phyloP scores from a whole-genome alignment of 2,113 vertebrate genomes.

The Sigmodon hispidus region DNA sequence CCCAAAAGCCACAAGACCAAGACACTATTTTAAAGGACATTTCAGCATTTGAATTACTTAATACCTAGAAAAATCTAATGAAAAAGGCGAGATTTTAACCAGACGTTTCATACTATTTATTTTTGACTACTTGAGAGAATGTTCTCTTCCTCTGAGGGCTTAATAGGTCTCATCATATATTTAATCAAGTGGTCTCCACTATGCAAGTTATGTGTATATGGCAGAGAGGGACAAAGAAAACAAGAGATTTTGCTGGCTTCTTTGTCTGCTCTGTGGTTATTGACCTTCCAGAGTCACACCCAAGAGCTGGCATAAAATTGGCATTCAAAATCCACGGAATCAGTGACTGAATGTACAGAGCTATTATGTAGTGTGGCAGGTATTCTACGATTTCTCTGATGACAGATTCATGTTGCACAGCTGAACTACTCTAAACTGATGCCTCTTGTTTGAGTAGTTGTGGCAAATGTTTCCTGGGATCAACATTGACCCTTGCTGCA shows the following conservation, averaged over 20 bases:
- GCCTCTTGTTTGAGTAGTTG: neutral
- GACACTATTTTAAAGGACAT: constrained; percentile 18
- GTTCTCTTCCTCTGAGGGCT: neutral
- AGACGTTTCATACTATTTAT: neutral
- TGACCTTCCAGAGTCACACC: neutral
- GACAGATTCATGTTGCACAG: neutral
- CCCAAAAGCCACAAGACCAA: neutral
- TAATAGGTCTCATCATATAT: neutral
- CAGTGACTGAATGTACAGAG: neutral
- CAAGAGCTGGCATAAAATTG: neutral
- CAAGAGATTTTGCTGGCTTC: neutral
- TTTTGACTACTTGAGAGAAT: neutral
- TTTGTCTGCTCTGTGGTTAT: neutral
- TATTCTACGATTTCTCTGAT: neutral
- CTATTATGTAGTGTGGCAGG: neutral
- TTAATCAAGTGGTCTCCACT: constrained; percentile 48
- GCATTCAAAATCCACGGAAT: neutral
- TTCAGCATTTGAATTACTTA: constrained; percentile 37
- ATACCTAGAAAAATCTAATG: constrained; percentile 12
- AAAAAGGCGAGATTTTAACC: constrained; percentile 46
- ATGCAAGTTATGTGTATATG: neutral
- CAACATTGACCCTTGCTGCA: neutral
- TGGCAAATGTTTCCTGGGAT: neutral
- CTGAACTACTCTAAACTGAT: neutral
- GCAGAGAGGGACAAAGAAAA: constrained; percentile 28